Conservation (phyloP, 2,888 invertebrate genomes). For the Napeogenes sylphis region DNA sequence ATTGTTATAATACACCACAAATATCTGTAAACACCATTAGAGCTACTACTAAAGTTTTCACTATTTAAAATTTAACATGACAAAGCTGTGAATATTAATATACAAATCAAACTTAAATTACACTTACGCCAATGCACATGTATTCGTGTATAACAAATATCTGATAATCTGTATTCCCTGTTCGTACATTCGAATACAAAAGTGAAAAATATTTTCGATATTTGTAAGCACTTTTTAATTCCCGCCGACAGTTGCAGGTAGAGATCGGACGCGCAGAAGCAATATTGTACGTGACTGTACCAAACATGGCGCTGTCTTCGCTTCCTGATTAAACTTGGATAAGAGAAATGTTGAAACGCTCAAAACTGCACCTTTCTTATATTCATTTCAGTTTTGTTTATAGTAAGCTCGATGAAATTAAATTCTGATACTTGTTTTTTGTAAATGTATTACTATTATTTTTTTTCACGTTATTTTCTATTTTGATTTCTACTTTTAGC, state of each 20-base stretch:
- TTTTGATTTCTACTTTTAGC: too few species aligned
- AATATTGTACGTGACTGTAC: constrained; percentile 54
- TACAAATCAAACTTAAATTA: too few species aligned
- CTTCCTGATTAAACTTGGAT: constrained; percentile 27
- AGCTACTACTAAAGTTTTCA: neutral
- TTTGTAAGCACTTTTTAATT: constrained; percentile 23
- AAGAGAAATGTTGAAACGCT: constrained; percentile 17
- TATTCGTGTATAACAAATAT: too few species aligned
- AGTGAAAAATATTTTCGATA: constrained; percentile 20
- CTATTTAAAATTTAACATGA: neutral
- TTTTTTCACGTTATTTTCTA: neutral
- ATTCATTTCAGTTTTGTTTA: constrained; percentile 14
- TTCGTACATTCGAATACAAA: constrained; percentile 13
- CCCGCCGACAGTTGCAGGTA: constrained; percentile 22
- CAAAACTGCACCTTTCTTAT: constrained; percentile 17
- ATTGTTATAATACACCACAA: neutral
- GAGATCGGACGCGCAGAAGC: constrained; percentile 30
- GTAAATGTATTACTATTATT: neutral
- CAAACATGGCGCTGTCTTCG: constrained; percentile 28
- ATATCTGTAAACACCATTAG: neutral
- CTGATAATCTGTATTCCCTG: constrained; percentile 3
- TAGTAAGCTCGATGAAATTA: constrained; percentile 1
- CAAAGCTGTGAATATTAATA: too few species aligned
- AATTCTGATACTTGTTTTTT: neutral
- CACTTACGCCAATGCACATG: too few species aligned